Evolutionary conservation across 2,797 vertebrate species (phyloP).

Genomic region (Macropus fuliginosus): DNA sequence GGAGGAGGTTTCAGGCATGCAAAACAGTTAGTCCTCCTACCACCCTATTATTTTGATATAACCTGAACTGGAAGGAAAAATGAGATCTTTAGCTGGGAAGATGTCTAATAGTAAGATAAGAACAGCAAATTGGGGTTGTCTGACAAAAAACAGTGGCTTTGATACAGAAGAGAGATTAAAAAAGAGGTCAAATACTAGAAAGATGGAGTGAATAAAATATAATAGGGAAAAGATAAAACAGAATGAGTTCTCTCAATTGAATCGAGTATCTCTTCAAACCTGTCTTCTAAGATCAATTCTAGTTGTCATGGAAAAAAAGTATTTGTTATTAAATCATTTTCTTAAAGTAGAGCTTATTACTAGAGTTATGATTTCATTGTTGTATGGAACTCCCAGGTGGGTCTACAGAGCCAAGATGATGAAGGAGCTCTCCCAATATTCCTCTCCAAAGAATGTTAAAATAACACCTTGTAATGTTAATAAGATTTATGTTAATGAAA

Average conservation of each 20-base stretch:
- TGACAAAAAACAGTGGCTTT: constrained; percentile 22
- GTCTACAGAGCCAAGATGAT: neutral
- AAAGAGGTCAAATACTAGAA: constrained; percentile 7
- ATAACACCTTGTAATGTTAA: neutral
- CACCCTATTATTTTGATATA: constrained; percentile 47
- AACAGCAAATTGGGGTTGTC: neutral
- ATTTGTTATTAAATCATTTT: neutral
- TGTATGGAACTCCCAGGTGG: neutral
- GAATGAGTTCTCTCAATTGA: neutral
- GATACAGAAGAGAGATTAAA: neutral
- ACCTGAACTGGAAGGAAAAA: constrained; percentile 26
- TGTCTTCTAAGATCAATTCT: neutral
- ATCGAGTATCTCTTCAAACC: neutral
- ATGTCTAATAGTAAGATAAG: constrained; percentile 40
- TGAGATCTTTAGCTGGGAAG: neutral
- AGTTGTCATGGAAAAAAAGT: neutral
- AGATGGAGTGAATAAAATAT: constrained; percentile 35
- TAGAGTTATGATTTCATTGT: neutral
- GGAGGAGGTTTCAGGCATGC: neutral
- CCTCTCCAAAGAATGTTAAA: neutral
- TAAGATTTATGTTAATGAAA: no score
- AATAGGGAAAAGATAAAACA: constrained; percentile 31
- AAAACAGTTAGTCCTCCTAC: neutral
- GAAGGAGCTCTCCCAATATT: neutral
- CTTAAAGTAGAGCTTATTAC: neutral